Evolutionary conservation across 2,113 vertebrate species (phyloP).

Genomic region (Bufo bufo): DNA sequence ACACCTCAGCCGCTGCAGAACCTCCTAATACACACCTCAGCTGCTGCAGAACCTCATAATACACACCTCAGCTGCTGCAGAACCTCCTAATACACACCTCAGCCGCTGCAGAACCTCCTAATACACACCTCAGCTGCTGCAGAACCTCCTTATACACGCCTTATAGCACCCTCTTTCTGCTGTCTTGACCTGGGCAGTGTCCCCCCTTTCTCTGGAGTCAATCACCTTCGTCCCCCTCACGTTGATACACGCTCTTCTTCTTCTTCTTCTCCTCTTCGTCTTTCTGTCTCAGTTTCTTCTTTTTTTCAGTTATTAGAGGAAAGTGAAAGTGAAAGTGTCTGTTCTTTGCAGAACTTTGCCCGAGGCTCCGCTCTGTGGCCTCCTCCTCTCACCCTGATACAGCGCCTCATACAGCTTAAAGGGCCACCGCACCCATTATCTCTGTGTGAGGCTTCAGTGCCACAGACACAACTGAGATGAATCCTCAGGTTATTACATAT

Average conservation of each 20-base stretch:
- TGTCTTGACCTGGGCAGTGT: too few species aligned
- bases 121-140: background rate
- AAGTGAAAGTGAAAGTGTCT: background rate
- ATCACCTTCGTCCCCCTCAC: background rate
- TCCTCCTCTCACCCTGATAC: background rate
- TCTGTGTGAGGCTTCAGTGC: background rate
- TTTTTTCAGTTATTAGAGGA: background rate
- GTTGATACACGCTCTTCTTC: too few species aligned
- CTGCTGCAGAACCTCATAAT: background rate
- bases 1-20: background rate
- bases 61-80: background rate
- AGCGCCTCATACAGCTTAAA: too few species aligned
- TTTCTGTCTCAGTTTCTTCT: background rate
- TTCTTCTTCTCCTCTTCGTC: too few species aligned
- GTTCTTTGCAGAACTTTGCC: background rate
- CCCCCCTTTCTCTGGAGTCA: too few species aligned
- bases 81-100: background rate
- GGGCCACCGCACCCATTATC: background rate
- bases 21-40: conserved; percentile 1
- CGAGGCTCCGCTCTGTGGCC: background rate
- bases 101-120: background rate
- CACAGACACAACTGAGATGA: too few species aligned
- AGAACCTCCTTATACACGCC: background rate
- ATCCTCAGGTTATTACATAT: too few species aligned
- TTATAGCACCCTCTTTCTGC: too few species aligned